A percentile compares a stretch with the other conserved stretches of the same genome.
Evolutionary conservation across 2,113 vertebrate genomes (phyloP).

Genomic region (Thomomys bottae): DNA sequence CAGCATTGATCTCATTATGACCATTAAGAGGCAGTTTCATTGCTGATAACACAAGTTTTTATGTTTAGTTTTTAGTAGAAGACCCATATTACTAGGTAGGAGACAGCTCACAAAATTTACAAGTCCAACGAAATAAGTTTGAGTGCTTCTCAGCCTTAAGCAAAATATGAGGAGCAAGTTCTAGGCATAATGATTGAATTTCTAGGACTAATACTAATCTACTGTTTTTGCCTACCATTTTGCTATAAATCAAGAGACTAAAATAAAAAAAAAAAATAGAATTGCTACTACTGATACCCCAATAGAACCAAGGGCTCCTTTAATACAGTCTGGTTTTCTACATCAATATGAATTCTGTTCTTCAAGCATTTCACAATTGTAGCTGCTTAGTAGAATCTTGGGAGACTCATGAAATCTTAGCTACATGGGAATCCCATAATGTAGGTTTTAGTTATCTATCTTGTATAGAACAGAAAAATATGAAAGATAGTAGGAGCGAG

Average conservation of each 20-base stretch:
- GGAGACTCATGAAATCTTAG: neutral
- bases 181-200: neutral
- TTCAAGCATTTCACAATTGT: neutral
- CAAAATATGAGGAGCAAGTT: neutral
- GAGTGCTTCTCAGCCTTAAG: neutral
- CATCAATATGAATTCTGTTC: neutral
- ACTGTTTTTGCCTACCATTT: neutral
- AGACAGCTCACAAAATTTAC: constrained; percentile 33
- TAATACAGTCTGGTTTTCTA: neutral
- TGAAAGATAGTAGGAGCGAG: neutral
- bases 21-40: constrained; percentile 37
- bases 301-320: neutral
- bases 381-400: constrained; percentile 3
- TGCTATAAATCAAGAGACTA: neutral
- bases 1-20: constrained; percentile 2
- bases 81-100: neutral
- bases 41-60: constrained; percentile 25
- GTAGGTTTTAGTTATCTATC: neutral
- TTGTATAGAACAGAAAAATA: neutral
- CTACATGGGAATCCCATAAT: neutral
- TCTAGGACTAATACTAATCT: neutral
- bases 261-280: constrained; percentile 9
- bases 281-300: neutral
- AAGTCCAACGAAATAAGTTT: neutral
- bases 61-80: neutral